Evolutionary conservation across 2,113 vertebrate species (phyloP).

Genomic region (Ciconia stormi): DNA sequence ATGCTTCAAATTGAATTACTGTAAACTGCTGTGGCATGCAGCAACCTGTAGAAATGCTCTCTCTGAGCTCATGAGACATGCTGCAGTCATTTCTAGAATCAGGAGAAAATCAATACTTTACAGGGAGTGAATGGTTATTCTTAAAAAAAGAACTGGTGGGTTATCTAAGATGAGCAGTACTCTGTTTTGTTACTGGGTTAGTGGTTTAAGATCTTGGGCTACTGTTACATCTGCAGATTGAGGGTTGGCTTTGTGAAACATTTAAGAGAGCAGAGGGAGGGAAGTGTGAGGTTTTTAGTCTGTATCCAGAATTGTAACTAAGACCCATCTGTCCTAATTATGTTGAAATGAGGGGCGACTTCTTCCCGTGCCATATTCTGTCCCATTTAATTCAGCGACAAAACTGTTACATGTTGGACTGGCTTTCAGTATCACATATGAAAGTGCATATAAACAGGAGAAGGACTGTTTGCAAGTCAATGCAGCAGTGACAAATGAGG

Average conservation of each 20-base stretch:
- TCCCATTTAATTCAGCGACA: neutral
- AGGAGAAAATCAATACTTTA: constrained; percentile 21
- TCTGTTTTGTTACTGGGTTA: neutral
- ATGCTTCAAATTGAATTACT: constrained; percentile 37
- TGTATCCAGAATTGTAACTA: neutral
- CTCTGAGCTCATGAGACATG: neutral
- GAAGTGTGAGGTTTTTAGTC: neutral
- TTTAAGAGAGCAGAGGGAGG: neutral
- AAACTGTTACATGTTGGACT: neutral
- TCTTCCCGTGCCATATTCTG: neutral
- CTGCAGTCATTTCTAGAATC: constrained; percentile 28
- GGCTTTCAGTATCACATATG: neutral
- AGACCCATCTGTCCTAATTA: neutral
- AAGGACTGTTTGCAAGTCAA: neutral
- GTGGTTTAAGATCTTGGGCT: neutral
- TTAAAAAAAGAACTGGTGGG: neutral
- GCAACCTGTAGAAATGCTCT: constrained; percentile 21
- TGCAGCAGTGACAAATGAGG: neutral
- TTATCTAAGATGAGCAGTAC: neutral
- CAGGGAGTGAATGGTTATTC: neutral
- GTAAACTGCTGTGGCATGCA: constrained; percentile 23
- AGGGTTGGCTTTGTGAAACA: neutral
- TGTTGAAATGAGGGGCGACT: neutral
- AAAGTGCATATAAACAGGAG: neutral
- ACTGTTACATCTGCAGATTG: neutral